Evolutionary conservation across 2,797 vertebrate genomes (phyloP).

Genomic region (Apodemus agrarius): DNA sequence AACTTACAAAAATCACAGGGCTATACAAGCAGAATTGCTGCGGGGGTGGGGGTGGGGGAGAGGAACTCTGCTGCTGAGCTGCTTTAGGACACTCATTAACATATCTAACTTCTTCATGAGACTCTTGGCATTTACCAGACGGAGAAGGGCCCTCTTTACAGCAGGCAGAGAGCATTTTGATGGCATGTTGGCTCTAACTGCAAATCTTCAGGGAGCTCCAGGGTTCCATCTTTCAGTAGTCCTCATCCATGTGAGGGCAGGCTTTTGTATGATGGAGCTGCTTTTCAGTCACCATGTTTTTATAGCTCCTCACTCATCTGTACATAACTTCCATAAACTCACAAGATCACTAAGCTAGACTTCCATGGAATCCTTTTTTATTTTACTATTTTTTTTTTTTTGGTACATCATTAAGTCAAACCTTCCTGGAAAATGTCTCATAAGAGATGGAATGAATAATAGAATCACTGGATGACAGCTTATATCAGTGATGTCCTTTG

Average conservation of each 20-base stretch:
- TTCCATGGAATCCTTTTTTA: neutral
- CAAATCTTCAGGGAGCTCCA: neutral
- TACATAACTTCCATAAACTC: neutral
- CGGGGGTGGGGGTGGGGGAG: too few species aligned
- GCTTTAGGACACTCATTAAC: neutral
- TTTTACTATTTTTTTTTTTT: neutral
- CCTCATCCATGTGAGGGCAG: neutral
- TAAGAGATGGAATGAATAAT: neutral
- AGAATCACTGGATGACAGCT: neutral
- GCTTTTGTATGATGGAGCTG: neutral
- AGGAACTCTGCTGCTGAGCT: neutral
- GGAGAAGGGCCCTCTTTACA: neutral
- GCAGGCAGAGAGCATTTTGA: neutral
- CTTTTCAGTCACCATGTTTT: neutral
- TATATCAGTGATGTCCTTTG: neutral
- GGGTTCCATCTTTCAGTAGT: neutral
- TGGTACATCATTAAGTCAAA: neutral
- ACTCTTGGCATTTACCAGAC: neutral
- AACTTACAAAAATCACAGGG: neutral
- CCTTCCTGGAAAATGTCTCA: neutral
- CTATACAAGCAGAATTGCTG: neutral
- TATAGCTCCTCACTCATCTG: neutral
- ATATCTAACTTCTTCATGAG: neutral
- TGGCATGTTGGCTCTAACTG: neutral
- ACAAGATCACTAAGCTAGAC: neutral